These are phyloP conservation scores for Magallana nippona DNA, from an alignment of 2,888 invertebrate genomes.

Conservation along the genomic window DNA sequence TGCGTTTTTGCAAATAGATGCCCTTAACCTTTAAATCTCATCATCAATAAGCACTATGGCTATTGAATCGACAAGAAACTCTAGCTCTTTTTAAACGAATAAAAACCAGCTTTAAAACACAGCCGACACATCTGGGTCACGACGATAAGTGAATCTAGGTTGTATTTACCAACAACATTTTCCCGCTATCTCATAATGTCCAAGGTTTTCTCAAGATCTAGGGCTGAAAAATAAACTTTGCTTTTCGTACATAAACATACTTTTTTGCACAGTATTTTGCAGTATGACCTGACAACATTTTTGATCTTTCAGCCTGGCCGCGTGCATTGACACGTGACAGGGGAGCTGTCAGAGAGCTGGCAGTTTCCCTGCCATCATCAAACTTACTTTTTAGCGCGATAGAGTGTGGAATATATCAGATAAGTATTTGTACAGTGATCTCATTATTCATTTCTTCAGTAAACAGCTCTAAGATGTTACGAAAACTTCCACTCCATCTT, in stretches of 20 bases:
- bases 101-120: background rate
- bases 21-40: slow-evolving; percentile 30
- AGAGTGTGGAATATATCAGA: slow-evolving; percentile 29
- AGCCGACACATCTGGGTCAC: slow-evolving; percentile 8
- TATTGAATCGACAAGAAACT: background rate
- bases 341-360: slow-evolving; percentile 16
- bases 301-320: slow-evolving; percentile 8
- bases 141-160: background rate
- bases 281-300: background rate
- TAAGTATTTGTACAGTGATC: background rate
- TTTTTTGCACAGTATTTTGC: background rate
- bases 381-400: slow-evolving; percentile 6
- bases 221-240: background rate
- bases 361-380: slow-evolving; percentile 19
- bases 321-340: slow-evolving; percentile 30
- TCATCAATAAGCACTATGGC: slow-evolving; percentile 20
- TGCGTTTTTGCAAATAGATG: background rate
- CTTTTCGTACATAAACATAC: background rate
- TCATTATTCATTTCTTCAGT: background rate
- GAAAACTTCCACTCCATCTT: too few relatives aligned
- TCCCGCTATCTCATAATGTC: slow-evolving; percentile 9
- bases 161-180: slow-evolving; percentile 21
- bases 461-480: background rate
- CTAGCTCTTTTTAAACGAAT: background rate
- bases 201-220: background rate